These are phyloP conservation scores for Fistularia tabacaria DNA, from an alignment of 2,797 vertebrate species.

Conservation along the genomic window DNA sequence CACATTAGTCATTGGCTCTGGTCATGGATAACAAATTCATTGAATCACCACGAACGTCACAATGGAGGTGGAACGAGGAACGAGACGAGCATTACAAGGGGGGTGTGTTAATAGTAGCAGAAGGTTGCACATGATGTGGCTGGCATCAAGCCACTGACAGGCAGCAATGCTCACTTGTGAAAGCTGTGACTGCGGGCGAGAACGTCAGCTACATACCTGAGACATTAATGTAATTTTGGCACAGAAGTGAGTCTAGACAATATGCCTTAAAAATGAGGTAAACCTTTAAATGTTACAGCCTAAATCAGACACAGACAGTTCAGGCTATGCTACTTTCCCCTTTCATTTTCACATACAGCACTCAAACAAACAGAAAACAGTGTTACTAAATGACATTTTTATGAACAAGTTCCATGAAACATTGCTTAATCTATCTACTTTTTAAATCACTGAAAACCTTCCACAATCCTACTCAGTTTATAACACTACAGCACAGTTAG, in stretches of 20 bases:
- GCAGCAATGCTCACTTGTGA: not conserved
- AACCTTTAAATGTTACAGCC: not conserved
- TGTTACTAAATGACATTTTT: no score
- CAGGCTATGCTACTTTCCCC: no score
- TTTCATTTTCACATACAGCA: no score
- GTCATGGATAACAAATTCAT: slow-evolving; percentile 22
- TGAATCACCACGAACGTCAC: slow-evolving; percentile 16
- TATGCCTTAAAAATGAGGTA: slow-evolving; percentile 7
- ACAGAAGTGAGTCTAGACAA: not conserved
- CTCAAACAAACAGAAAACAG: no score
- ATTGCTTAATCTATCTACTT: no score
- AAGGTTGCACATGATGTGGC: slow-evolving; percentile 7
- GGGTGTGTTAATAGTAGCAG: slow-evolving; percentile 15
- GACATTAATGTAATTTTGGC: not conserved
- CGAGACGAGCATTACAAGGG: slow-evolving; percentile 2
- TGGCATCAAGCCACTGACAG: not conserved
- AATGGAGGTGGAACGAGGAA: slow-evolving; percentile 9
- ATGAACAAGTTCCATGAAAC: no score
- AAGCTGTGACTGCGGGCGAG: not conserved
- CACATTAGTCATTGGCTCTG: slow-evolving; percentile 13
- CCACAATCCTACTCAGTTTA: no score
- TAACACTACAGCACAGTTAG: no score
- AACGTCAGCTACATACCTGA: not conserved
- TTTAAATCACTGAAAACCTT: no score
- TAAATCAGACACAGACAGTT: no score